Percentiles rank a stretch among this genome's conserved stretches.
These are phyloP conservation scores for Stichopus chloronotus DNA, from an alignment of 35 echinoderm and acorn worm species.

Conservation along the genomic window DNA sequence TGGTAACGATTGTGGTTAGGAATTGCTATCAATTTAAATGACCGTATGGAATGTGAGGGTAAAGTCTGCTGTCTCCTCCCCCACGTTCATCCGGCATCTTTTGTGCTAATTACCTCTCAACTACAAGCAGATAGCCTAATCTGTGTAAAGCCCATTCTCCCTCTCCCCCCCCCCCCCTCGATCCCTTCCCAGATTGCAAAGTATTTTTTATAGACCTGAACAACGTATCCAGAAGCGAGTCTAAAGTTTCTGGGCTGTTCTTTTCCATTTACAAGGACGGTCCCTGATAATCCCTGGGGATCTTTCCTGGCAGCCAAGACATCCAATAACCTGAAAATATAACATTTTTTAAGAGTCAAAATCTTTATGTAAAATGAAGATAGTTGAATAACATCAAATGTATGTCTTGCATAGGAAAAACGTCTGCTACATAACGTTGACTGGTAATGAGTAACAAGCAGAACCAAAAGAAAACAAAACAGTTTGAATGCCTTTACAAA, in stretches of 20 bases:
- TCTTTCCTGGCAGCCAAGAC: slow-evolving; percentile 84
- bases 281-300: slow-evolving; percentile 72
- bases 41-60: no score
- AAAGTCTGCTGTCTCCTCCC: no score
- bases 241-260: slow-evolving; percentile 79
- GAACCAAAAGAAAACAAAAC: no score
- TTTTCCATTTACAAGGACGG: slow-evolving; percentile 76
- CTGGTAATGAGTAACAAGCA: no score
- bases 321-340: slow-evolving; percentile 68
- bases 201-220: slow-evolving; percentile 62
- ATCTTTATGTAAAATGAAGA: neutral
- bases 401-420: neutral
- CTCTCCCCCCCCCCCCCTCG: neutral
- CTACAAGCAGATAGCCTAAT: no score
- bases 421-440: neutral
- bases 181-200: neutral
- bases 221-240: slow-evolving; percentile 87
- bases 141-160: neutral
- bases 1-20: no score
- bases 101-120: no score
- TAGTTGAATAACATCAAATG: neutral
- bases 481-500: no score
- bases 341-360: neutral
- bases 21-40: no score
- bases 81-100: no score